Base-by-base conservation (phyloP, 2,113 vertebrate species). In the Saguinus imperator region DNA sequence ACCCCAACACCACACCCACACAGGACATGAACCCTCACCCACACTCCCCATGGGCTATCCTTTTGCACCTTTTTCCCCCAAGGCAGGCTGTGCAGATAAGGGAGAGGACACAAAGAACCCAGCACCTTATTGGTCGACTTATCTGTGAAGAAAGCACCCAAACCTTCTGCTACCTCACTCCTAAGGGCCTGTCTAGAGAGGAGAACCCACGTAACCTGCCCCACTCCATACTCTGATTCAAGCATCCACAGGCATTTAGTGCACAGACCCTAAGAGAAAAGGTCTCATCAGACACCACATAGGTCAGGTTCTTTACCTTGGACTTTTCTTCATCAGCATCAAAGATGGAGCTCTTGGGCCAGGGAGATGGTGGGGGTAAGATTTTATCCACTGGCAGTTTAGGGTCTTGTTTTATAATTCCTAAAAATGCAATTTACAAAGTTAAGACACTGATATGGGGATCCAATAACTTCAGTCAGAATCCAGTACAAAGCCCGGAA, bases 391-490 rank as follows among this genome's bases (percentile, higher is more conserved):
- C 97, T 17, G 98, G 98, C 9, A 99, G 90, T 95, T 99, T 99
- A 29, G 99, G 99, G 83, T 99, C 99, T 96, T 99, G 98, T 94
- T 99, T 99, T 82, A 99, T 98, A 75, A 99, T 98, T n/a, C 99
- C 99, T 99, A 94, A 70, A 98, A 98, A 87, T 6, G 4, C 13
- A 89, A 72, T 93, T 96, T 14, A 66, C 17, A 52, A 82, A 88
- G 29, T 92, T 68, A 92, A 81, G 48, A 80, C 43, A 55, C 5
- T 10, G 25, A 43, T 32, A 25, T 0, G 23, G 29, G 55, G 6
- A 70, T 14, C 5, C 13, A 23, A 1, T 43, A 9, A 27, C 43
- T 70, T 32, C 6, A 75, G 20, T 10, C n/a, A 72, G 20, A 75
- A 87, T 23, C 66, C 79, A 86, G 5, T 17, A 55, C 27, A 58